Evolutionary conservation across 2,113 vertebrate genomes (phyloP).

Genomic region (Ammospiza caudacuta): DNA sequence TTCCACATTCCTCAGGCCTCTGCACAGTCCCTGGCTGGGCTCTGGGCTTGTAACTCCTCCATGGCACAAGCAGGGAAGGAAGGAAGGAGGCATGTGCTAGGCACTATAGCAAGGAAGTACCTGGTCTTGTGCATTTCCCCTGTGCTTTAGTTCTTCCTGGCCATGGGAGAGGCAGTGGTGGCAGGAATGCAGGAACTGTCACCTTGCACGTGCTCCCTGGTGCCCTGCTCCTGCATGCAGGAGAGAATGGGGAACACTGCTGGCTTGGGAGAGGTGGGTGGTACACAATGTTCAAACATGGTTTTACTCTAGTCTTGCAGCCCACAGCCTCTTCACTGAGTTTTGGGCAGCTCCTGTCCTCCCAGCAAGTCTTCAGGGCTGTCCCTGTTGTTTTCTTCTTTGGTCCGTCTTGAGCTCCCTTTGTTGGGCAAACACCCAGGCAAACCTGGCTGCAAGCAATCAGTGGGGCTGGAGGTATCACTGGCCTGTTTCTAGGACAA

Average conservation of each 20-base stretch:
- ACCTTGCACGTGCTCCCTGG: background rate
- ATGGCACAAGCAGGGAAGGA: background rate
- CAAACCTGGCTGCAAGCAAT: background rate
- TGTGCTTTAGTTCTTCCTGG: background rate
- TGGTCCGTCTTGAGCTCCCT: background rate
- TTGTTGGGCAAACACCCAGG: background rate
- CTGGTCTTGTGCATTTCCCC: background rate
- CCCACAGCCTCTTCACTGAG: background rate
- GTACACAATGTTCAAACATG: background rate
- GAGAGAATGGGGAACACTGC: background rate
- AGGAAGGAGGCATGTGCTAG: slow-evolving; percentile 7
- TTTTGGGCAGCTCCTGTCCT: background rate
- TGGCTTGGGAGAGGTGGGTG: background rate
- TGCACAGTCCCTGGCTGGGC: accelerated
- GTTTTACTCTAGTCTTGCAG: background rate
- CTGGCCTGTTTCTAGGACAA: background rate
- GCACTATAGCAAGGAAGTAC: slow-evolving; percentile 31
- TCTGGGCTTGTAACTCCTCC: background rate
- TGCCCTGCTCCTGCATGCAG: background rate
- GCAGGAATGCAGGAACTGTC: background rate
- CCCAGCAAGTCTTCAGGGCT: background rate
- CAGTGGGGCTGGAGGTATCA: accelerated
- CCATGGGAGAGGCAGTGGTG: background rate
- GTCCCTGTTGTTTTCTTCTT: background rate
- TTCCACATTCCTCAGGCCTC: background rate